phyloP scores from a whole-genome alignment of 2,113 vertebrate species.

The Colistium nudipinnis region DNA sequence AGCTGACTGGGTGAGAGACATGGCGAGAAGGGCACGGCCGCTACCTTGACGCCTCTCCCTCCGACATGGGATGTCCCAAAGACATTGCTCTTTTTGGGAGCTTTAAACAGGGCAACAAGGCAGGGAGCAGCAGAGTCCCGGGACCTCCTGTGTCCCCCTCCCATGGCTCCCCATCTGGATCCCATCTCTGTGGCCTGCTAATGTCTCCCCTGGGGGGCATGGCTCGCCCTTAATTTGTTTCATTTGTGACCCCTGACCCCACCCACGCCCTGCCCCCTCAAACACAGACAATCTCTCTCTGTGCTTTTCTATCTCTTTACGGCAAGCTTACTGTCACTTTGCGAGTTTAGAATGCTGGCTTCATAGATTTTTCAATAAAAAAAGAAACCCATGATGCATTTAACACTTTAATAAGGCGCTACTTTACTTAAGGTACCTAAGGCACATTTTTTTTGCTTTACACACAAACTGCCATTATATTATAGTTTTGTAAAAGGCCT shows the following conservation, averaged over 20 bases:
- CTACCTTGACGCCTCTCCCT: slow-evolving; percentile 26
- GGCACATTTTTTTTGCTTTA: too few relatives aligned
- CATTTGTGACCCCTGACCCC: slow-evolving; percentile 78
- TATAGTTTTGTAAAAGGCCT: too few relatives aligned
- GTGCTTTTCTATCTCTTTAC: slow-evolving; percentile 31
- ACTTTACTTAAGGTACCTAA: too few relatives aligned
- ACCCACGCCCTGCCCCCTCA: slow-evolving; percentile 52
- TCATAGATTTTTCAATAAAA: neutral
- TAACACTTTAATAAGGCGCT: too few relatives aligned
- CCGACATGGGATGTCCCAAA: slow-evolving; percentile 48
- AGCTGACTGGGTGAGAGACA: slow-evolving; percentile 43
- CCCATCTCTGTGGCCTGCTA: slow-evolving; percentile 72
- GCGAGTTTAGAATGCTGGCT: neutral
- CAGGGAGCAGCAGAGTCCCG: slow-evolving; percentile 25
- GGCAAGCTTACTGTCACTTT: slow-evolving; percentile 22
- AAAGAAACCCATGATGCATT: too few relatives aligned
- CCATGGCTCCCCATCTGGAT: slow-evolving; percentile 76
- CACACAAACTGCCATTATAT: too few relatives aligned
- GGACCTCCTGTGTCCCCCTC: slow-evolving; percentile 46
- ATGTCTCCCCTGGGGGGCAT: slow-evolving; percentile 76
- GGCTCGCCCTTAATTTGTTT: slow-evolving; percentile 80
- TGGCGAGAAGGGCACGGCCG: slow-evolving; percentile 34
- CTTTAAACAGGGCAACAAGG: slow-evolving; percentile 27
- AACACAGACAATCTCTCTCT: slow-evolving; percentile 63
- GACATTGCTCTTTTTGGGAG: slow-evolving; percentile 51